Conservation (phyloP, 2,113 vertebrate genomes). For the Plotosus lineatus region DNA sequence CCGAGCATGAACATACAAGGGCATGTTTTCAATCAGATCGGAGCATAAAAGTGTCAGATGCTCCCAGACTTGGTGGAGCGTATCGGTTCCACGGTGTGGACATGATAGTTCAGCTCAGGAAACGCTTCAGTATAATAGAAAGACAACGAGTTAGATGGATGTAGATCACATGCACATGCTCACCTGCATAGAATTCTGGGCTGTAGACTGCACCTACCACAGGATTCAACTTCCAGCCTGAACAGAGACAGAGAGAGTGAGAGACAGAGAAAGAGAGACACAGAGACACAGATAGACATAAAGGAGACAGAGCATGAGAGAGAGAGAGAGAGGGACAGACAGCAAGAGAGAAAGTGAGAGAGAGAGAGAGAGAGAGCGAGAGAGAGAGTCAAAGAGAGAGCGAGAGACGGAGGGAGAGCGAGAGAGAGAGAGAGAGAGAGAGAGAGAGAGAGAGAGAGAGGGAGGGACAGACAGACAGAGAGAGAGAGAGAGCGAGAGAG, state of each 20-base stretch:
- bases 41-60: background rate
- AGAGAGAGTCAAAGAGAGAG: no score
- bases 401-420: no score
- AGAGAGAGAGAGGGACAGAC: no score
- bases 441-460: no score
- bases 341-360: no score
- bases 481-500: no score
- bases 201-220: constrained; percentile 97
- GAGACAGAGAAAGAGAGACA: no score
- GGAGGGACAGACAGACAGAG: no score
- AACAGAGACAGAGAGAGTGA: constrained; percentile 48
- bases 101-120: background rate
- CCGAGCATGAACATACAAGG: background rate
- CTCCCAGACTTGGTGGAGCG: background rate
- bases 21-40: background rate
- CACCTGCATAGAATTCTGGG: constrained; percentile 99
- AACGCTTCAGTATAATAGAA: background rate
- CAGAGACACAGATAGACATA: no score
- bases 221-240: constrained; percentile 99
- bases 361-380: no score
- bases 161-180: constrained; percentile 30
- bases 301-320: no score
- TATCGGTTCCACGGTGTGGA: background rate
- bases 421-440: no score
- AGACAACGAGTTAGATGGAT: background rate